Percentiles rank a stretch among this genome's conserved stretches.
phyloP scores from a whole-genome alignment of 2,888 invertebrate genomes.

The Gortyna flavago region DNA sequence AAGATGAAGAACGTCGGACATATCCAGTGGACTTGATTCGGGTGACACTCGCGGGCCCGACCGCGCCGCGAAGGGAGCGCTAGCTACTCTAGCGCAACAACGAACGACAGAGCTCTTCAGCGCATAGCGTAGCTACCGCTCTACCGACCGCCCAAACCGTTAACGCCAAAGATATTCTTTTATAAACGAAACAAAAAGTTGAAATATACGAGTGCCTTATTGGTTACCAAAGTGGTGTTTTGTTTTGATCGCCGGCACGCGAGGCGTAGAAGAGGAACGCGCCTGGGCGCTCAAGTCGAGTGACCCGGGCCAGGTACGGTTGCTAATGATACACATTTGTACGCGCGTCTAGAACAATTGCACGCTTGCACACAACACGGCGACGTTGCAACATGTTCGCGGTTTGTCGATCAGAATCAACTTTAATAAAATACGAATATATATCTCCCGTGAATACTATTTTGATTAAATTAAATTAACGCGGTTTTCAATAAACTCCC shows the following conservation, averaged over 20 bases:
- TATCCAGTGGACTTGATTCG: constrained; percentile 88
- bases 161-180: constrained; percentile 88
- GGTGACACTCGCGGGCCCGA: constrained; percentile 77
- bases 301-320: constrained; percentile 95
- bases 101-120: constrained; percentile 1
- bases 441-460: constrained; percentile 9
- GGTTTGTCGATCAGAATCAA: constrained; percentile 12
- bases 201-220: constrained; percentile 90
- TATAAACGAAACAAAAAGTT: constrained; percentile 81
- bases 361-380: constrained; percentile 59
- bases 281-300: constrained; percentile 95
- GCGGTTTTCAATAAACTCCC: neutral
- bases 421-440: constrained; percentile 12
- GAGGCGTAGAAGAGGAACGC: constrained; percentile 88
- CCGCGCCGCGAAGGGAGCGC: constrained; percentile 26
- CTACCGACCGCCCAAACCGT: constrained; percentile 62
- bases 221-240: constrained; percentile 88
- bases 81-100: constrained; percentile 32
- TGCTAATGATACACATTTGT: constrained; percentile 78
- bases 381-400: constrained; percentile 62
- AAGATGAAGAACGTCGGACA: constrained; percentile 80
- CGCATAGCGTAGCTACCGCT: constrained; percentile 50
- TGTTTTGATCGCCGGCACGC: constrained; percentile 82
- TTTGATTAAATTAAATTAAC: constrained; percentile 10
- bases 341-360: constrained; percentile 84